Conservation (phyloP, 2,113 vertebrate species). For the Periophthalmus modestus region DNA sequence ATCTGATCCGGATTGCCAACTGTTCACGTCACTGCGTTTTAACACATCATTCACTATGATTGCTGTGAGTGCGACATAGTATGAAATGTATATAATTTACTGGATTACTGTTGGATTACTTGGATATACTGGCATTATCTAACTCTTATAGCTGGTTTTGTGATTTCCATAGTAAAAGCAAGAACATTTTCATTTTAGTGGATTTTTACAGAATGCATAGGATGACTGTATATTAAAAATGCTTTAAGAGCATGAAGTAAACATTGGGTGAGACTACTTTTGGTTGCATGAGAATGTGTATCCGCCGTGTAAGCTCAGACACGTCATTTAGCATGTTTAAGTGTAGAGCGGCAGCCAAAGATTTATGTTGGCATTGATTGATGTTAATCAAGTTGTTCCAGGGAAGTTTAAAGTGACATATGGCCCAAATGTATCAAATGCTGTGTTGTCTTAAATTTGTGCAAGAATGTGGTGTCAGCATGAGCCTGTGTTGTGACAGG, state of each 20-base stretch:
- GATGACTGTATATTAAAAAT: background rate
- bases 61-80: conserved; percentile 21
- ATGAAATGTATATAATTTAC: conserved; percentile 28
- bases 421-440: conserved; percentile 63
- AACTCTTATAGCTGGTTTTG: conserved; percentile 46
- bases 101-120: conserved; percentile 15
- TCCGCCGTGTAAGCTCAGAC: conserved; percentile 27
- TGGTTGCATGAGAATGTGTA: conserved; percentile 50
- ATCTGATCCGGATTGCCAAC: conserved; percentile 13
- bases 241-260: conserved; percentile 16
- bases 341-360: conserved; percentile 22
- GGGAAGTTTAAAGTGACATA: conserved; percentile 41
- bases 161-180: conserved; percentile 15
- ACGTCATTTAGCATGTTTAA: conserved; percentile 57
- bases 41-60: conserved; percentile 9
- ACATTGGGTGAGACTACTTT: conserved; percentile 30
- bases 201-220: conserved; percentile 20
- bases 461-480: conserved; percentile 67
- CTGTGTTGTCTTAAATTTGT: conserved; percentile 69
- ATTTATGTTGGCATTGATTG: conserved; percentile 15
- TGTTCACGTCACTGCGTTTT: conserved; percentile 16
- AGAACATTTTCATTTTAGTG: background rate
- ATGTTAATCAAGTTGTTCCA: conserved; percentile 26
- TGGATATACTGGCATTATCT: conserved; percentile 21
- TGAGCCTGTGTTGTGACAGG: conserved; percentile 65